Evolutionary conservation across 2,888 invertebrate genomes (phyloP), one percentile per base, ranked within the genome.

Genomic region (Pharmacophagus antenor): DNA sequence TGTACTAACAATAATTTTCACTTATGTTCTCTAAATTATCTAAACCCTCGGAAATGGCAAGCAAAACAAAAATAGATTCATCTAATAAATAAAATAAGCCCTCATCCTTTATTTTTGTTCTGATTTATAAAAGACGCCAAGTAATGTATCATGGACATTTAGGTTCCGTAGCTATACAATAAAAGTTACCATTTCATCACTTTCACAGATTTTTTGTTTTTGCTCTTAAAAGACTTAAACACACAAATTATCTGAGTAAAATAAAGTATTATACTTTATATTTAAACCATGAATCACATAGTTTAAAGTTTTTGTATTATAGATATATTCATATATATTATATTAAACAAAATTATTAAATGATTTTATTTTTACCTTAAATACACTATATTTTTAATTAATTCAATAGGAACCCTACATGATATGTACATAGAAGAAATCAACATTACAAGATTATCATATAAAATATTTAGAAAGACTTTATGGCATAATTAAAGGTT

Each of bases 31-130:
- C 37, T 15, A 7, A 52, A 56, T 47, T 46, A 56, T 46, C 23
- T 10, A 42, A 50, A 56, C 56, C 44, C 60, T 23, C 47, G 41
- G 25, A 37, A 60, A 56, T 41, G 37, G 50, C 47, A 25, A 58
- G 53, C 55, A 31, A n/a, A 60, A 55, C 55, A 60, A 60, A 56
- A 60, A 55, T 18, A 51, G 44, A 56, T 60, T 51, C 47, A 51
- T 60, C 51, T 41, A 51, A 55, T 60, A 60, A 60, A 60, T 27
- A 46, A 51, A 25, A 50, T 60, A 60, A 60, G 55, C 60, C 60
- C 50, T 46, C 60, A 25, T 60, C 56, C 51, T 49, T 56, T 60
- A 60, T 55, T 44, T 58, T 51, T 23, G 23, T 51, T 47, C 51
- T 56, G 51, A 60, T 55, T 50, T 46, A 60, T 60, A 55, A 56